A percentile compares a stretch with the other conserved stretches of the same genome.
Conservation (phyloP, 1,140 invertebrate species). For the Heliconius hermathena region DNA sequence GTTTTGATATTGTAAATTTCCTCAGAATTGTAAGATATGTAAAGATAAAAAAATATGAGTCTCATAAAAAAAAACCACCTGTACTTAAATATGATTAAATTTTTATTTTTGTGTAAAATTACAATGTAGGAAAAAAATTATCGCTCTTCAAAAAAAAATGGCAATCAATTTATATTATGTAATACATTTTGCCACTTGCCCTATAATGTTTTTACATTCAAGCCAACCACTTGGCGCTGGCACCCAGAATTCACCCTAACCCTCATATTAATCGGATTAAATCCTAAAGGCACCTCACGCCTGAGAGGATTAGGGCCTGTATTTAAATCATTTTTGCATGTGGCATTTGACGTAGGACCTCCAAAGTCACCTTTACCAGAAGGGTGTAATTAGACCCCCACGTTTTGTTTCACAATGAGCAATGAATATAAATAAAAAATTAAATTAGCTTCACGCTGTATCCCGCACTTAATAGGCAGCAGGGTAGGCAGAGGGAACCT, state of each 20-base stretch:
- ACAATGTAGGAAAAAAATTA: background rate
- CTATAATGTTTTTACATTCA: slow-evolving; percentile 21
- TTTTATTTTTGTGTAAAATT: background rate
- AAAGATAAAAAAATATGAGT: background rate
- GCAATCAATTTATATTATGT: background rate
- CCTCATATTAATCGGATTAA: slow-evolving; percentile 73
- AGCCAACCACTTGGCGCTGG: slow-evolving; percentile 36
- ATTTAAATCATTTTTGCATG: slow-evolving; percentile 77
- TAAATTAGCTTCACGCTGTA: too few relatives aligned
- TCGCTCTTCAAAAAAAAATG: background rate
- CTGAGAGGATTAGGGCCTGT: slow-evolving; percentile 55
- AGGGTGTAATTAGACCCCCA: slow-evolving; percentile 58
- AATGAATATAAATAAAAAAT: slow-evolving; percentile 50
- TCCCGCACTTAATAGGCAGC: too few relatives aligned
- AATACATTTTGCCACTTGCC: background rate
- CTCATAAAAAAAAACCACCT: background rate
- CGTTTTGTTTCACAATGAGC: slow-evolving; percentile 64
- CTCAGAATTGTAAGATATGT: background rate
- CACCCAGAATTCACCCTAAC: slow-evolving; percentile 45
- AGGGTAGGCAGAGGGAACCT: too few relatives aligned
- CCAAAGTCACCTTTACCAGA: slow-evolving; percentile 56
- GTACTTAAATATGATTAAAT: background rate
- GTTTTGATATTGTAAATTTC: too few relatives aligned
- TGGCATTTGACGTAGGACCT: slow-evolving; percentile 63
- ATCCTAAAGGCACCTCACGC: slow-evolving; percentile 63